These are phyloP conservation scores for Penaeus chinensis DNA, from an alignment of 1,140 invertebrate genomes.

Conservation along the genomic window DNA sequence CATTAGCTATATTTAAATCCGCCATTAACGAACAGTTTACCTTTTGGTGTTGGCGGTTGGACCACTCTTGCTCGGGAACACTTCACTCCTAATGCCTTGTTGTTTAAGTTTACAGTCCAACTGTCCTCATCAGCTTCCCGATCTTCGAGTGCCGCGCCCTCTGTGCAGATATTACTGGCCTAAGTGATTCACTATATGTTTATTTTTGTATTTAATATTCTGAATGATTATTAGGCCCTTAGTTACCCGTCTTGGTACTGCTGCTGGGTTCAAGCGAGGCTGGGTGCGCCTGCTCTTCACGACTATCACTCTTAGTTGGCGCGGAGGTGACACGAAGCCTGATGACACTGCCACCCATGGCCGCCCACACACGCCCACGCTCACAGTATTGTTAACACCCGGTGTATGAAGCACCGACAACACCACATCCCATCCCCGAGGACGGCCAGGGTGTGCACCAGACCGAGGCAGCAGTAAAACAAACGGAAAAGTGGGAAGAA, in stretches of 20 bases:
- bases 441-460: conserved; percentile 9
- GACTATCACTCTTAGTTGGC: conserved; percentile 46
- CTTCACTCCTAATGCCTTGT: conserved; percentile 60
- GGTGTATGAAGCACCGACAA: conserved; percentile 57
- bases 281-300: conserved; percentile 27
- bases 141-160: conserved; percentile 40
- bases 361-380: conserved; percentile 58
- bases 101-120: conserved; percentile 58
- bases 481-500: not conserved
- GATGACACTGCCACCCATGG: conserved; percentile 38
- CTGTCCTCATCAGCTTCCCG: conserved; percentile 43
- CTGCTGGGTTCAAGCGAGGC: conserved; percentile 38
- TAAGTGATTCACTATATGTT: conserved; percentile 53
- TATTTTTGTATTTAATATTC: conserved; percentile 50
- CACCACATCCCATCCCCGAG: conserved; percentile 42
- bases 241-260: conserved; percentile 25
- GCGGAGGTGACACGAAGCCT: conserved; percentile 39
- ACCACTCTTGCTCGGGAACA: conserved; percentile 49
- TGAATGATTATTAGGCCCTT: conserved; percentile 47
- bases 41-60: conserved; percentile 29
- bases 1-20: not conserved
- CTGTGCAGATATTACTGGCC: conserved; percentile 42
- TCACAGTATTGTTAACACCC: conserved; percentile 56
- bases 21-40: conserved; percentile 29
- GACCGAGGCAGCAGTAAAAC: conserved; percentile 24